Base-by-base conservation (phyloP, 2,797 vertebrate genomes). In the Pseudochirops corinnae region DNA sequence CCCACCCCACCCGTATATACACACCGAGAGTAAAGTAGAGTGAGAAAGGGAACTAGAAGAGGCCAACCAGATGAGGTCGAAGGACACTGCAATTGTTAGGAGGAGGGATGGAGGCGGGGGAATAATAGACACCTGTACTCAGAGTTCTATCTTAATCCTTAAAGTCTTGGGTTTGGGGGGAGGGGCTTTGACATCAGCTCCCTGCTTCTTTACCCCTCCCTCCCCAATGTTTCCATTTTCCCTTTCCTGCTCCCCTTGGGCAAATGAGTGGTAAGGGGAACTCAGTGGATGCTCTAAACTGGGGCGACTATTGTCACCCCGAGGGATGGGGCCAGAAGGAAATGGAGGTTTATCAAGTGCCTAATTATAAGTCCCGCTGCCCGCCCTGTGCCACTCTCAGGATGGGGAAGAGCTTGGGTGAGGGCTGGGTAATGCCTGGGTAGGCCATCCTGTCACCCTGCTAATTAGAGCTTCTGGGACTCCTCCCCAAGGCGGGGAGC, bases 311-410 rank as follows among this genome's bases (percentile, higher is more conserved):
- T 95, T 96, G 97, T 95, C 94, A 96, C 91, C 90, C 94, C 0
- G 4, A 1, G 96, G 96, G 94, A 95, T 16, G 62, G 90, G 96
- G 90, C 96, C 96, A 96, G 96, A 92, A 98, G 97, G 97, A 98
- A 97, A 95, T 93, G 46, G 95, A 95, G 56, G 91, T 97, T 98
- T 98, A 98, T 97, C 96, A 97, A 97, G 95, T 96, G 94, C 91
- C 93, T 98, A 98, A 98, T 98, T 98, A 98, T 92, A 97, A 96
- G 96, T 97, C 94, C 97, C 56, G 11, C 96, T 94, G 97, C 97
- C 90, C 29, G 0, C 90, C 58, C 93, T 97, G 96, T 1, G 3
- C 96, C 56, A 96, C 96, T 97, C 94, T 97, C 39, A 6, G 95
- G 94, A 96, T 82, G 91, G 97, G 97, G 97, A 97, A 98, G 96